Conservation (phyloP, 30 jellyfish, hydroid and myxozoan species). For the Catostylus mosaicus region DNA sequence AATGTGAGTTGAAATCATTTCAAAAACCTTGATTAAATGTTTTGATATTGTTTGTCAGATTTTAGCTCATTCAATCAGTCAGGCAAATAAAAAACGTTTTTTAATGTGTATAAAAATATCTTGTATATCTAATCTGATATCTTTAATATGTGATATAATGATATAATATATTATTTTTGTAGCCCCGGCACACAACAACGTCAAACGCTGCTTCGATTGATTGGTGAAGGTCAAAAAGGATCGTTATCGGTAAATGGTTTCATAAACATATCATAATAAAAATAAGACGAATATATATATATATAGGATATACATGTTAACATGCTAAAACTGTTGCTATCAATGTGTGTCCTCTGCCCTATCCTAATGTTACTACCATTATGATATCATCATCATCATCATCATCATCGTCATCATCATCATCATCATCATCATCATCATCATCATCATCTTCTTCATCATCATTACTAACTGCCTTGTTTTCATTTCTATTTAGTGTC, state of each 20-base stretch:
- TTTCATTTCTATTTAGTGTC: constrained; percentile 36
- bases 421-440: not conserved
- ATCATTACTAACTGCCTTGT: not conserved
- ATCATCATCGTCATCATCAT: not conserved
- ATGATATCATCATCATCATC: not conserved
- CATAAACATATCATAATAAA: too few species aligned
- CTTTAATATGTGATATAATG: too few species aligned
- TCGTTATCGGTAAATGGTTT: constrained; percentile 40
- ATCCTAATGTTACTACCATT: not conserved
- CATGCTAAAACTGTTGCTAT: too few species aligned
- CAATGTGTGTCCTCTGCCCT: too few species aligned
- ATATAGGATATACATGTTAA: too few species aligned
- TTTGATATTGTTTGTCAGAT: not conserved
- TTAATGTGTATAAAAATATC: too few species aligned
- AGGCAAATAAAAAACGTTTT: too few species aligned
- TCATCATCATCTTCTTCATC: not conserved
- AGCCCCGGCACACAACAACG: not conserved
- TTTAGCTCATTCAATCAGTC: not conserved
- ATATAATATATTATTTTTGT: not conserved
- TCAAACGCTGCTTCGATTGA: constrained; percentile 35
- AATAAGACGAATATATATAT: too few species aligned
- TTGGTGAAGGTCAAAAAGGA: constrained; percentile 87
- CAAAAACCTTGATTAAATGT: not conserved
- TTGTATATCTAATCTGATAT: too few species aligned
- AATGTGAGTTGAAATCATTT: constrained; percentile 18